These are phyloP conservation scores for Irena cyanogastra DNA, from an alignment of 2,113 vertebrate genomes.

Conservation along the genomic window DNA sequence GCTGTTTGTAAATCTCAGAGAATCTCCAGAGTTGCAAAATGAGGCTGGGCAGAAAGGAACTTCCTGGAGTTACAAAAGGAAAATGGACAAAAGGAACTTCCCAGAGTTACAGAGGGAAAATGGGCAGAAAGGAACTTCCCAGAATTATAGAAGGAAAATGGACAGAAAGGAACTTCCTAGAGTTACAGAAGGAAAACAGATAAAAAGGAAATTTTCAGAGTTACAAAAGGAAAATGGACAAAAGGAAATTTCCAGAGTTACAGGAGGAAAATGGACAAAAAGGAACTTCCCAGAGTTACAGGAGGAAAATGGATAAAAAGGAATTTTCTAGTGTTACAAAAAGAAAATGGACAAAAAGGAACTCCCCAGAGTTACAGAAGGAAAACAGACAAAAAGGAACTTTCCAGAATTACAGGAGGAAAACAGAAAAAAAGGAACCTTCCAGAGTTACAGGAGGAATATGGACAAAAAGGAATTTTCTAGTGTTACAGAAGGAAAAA, in stretches of 20 bases:
- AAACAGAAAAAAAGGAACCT: too few species aligned
- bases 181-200: accelerated
- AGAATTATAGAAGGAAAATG: neutral
- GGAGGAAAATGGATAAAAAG: too few species aligned
- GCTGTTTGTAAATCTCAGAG: neutral
- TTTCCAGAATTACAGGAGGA: neutral
- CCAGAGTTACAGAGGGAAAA: too few species aligned
- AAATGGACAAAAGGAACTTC: neutral
- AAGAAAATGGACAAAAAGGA: too few species aligned
- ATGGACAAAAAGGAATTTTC: neutral
- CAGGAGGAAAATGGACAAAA: neutral
- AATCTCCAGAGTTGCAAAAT: neutral
- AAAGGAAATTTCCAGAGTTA: neutral
- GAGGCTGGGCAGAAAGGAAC: too few species aligned
- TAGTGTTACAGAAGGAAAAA: too few species aligned
- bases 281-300: neutral
- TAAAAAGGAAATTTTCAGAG: too few species aligned
- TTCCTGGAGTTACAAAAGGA: neutral
- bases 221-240: too few species aligned
- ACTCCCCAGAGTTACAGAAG: neutral
- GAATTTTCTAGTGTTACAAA: neutral
- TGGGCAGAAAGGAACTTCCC: neutral
- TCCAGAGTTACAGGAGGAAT: too few species aligned
- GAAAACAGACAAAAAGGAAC: neutral
- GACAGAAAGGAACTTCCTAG: neutral